Conservation (phyloP, 2,888 invertebrate genomes). For the Chymomyza procnemis region DNA sequence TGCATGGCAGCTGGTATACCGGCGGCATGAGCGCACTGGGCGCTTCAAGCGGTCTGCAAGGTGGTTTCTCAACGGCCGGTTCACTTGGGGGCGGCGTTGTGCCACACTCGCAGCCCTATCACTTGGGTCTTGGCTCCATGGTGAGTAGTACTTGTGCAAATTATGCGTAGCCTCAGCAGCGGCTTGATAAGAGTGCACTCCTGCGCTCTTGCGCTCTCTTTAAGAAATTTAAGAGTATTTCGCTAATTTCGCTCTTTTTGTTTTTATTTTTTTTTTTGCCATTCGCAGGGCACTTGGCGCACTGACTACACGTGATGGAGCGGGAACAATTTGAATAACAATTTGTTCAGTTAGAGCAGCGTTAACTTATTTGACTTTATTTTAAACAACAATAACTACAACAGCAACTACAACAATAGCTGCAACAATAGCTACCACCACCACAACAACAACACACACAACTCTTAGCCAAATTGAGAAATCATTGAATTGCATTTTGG, state of each 20-base stretch:
- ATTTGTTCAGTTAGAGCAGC: slow-evolving; percentile 77
- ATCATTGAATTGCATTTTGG: not conserved
- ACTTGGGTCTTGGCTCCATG: slow-evolving; percentile 84
- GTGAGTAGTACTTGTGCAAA: slow-evolving; percentile 76
- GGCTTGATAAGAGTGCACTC: slow-evolving; percentile 14
- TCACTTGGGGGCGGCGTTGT: slow-evolving; percentile 82
- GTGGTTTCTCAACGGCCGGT: slow-evolving; percentile 82
- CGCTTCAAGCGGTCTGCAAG: slow-evolving; percentile 82
- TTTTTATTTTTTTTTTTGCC: slow-evolving; percentile 1
- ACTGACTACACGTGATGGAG: slow-evolving; percentile 95
- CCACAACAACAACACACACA: slow-evolving; percentile 36
- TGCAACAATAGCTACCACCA: slow-evolving; percentile 17
- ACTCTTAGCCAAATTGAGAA: slow-evolving; percentile 9
- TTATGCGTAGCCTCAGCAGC: slow-evolving; percentile 1
- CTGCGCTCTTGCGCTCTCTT: too few relatives aligned
- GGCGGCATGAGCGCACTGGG: slow-evolving; percentile 81
- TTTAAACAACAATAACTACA: slow-evolving; percentile 15
- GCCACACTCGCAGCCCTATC: slow-evolving; percentile 84
- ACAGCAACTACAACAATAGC: slow-evolving; percentile 22
- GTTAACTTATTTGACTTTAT: slow-evolving; percentile 38
- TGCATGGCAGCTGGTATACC: slow-evolving; percentile 84
- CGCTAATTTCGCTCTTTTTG: not conserved
- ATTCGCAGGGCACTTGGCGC: slow-evolving; percentile 90
- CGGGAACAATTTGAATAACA: slow-evolving; percentile 79
- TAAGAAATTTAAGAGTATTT: slow-evolving; percentile 15